Percentiles rank a stretch among this genome's conserved stretches.
Evolutionary conservation across 2,888 invertebrate genomes (phyloP).

Genomic region (Dastarcus helophoroides): DNA sequence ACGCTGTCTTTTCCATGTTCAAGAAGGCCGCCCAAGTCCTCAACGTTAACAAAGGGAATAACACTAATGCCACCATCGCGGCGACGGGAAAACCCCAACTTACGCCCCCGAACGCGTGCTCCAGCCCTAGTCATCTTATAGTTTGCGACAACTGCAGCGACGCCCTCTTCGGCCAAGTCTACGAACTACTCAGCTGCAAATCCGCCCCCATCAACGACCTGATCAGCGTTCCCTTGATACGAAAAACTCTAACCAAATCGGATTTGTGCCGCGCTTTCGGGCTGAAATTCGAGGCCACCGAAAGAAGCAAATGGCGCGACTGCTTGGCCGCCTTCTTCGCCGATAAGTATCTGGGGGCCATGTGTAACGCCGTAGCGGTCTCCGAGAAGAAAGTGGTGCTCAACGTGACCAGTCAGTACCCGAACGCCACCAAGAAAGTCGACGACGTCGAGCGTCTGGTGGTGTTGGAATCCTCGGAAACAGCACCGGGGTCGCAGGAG

Average conservation of each 20-base stretch:
- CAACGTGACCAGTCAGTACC: constrained; percentile 44
- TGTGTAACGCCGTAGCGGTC: constrained; percentile 65
- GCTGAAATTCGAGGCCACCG: constrained; percentile 45
- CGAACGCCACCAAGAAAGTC: constrained; percentile 20
- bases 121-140: constrained; percentile 61
- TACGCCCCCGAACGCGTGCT: constrained; percentile 48
- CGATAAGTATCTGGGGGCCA: constrained; percentile 57
- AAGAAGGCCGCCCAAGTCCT: constrained; percentile 83
- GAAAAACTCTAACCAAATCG: constrained; percentile 48
- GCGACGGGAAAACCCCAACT: constrained; percentile 24
- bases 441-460: constrained; percentile 10
- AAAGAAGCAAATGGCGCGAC: background rate
- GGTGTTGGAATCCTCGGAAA: no score
- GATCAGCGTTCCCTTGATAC: constrained; percentile 48
- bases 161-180: constrained; percentile 57
- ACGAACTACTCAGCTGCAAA: constrained; percentile 62
- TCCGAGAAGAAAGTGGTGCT: constrained; percentile 53
- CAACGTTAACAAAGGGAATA: constrained; percentile 58
- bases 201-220: constrained; percentile 48
- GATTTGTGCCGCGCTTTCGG: constrained; percentile 50
- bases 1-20: constrained; percentile 84
- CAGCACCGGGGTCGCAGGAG: no score
- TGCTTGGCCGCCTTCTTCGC: constrained; percentile 45
- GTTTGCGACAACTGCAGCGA: constrained; percentile 67
- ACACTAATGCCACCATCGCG: constrained; percentile 40